phyloP scores from a whole-genome alignment of 2,113 vertebrate genomes.

The chimpanzee (Pan troglodytes) region NHGRI_mPanTro3-v2.1_pri NC_072398.2:83890001-83890500 shows the following conservation, averaged over 20 bases:
- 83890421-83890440: background rate
- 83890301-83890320: background rate
- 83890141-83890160: background rate
- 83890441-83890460: background rate
- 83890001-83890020: background rate
- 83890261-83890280: background rate
- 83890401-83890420: background rate
- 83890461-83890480: background rate
- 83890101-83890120: background rate
- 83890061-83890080: background rate
- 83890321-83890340: background rate
- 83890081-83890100: background rate
- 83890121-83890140: background rate
- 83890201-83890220: accelerated
- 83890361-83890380: background rate
- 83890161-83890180: too few relatives aligned
- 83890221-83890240: accelerated
- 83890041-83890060: background rate
- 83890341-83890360: background rate
- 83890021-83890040: background rate
- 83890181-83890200: background rate
- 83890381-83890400: background rate
- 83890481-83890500: background rate
- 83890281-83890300: background rate
- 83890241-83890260: background rate